phyloP scores from a whole-genome alignment of 2,797 vertebrate species.

The Schizopygopsis malacanthus region DNA sequence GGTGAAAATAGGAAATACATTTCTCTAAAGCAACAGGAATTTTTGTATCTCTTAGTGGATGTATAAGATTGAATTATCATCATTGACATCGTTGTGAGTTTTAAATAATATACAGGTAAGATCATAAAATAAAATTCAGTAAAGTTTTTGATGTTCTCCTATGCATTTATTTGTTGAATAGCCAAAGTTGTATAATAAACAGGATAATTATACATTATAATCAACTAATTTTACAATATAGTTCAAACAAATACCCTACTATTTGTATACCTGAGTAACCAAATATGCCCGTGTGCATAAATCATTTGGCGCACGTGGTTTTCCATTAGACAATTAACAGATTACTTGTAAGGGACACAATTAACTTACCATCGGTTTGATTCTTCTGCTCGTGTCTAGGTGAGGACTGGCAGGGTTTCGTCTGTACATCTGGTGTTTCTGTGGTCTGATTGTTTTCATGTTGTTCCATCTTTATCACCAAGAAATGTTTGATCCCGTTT shows the following conservation, averaged over 20 bases:
- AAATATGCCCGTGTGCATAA: neutral
- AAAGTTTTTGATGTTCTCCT: neutral
- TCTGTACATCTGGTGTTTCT: neutral
- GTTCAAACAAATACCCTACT: neutral
- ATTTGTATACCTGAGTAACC: neutral
- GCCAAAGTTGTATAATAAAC: neutral
- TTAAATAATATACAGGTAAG: neutral
- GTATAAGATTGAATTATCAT: neutral
- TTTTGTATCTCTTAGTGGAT: neutral
- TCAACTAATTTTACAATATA: neutral
- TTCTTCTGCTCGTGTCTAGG: neutral
- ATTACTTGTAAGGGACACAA: neutral
- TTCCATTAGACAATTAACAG: neutral
- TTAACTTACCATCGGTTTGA: neutral
- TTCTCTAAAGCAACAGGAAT: too few species aligned
- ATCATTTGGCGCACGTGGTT: neutral
- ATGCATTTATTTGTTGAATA: neutral
- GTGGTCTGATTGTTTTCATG: neutral
- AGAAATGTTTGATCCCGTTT: neutral
- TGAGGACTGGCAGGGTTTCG: neutral
- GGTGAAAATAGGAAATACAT: too few species aligned
- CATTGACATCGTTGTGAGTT: neutral
- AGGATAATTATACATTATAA: neutral
- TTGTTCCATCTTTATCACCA: slow-evolving; percentile 3
- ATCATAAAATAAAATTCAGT: neutral